These are phyloP conservation scores for Calosoma granatense DNA, from an alignment of 1,140 invertebrate species.

Conservation along the genomic window DNA sequence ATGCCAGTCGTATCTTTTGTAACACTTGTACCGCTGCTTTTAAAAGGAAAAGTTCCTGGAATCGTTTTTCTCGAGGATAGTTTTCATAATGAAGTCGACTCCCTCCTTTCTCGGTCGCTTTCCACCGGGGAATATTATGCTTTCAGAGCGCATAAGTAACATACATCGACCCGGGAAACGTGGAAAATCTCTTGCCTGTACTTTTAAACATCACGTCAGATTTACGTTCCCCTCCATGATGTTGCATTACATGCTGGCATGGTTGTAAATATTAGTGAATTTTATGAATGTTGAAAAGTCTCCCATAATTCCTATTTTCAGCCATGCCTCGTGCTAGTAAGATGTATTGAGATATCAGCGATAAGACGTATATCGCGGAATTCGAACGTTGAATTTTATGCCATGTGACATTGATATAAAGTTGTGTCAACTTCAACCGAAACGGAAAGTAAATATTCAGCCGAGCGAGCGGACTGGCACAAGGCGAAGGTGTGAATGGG, in stretches of 20 bases:
- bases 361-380: neutral
- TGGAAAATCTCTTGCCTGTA: too few relatives aligned
- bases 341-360: neutral
- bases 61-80: neutral
- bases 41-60: neutral
- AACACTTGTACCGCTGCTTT: neutral
- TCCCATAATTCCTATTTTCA: too few relatives aligned
- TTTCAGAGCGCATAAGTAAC: too few relatives aligned
- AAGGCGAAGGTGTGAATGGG: neutral
- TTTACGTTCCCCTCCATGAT: too few relatives aligned
- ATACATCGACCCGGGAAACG: too few relatives aligned
- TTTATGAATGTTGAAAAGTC: too few relatives aligned
- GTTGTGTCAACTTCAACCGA: neutral
- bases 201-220: too few relatives aligned
- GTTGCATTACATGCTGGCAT: too few relatives aligned
- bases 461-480: neutral
- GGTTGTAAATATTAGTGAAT: too few relatives aligned
- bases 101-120: too few relatives aligned
- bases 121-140: too few relatives aligned
- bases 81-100: neutral
- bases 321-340: too few relatives aligned
- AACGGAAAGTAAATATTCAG: slow-evolving; percentile 1
- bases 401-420: slow-evolving; percentile 1
- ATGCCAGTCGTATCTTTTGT: neutral
- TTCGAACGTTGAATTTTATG: neutral